Conservation (phyloP, 2,888 invertebrate genomes). For the Dorcus parallelipipedus region DNA sequence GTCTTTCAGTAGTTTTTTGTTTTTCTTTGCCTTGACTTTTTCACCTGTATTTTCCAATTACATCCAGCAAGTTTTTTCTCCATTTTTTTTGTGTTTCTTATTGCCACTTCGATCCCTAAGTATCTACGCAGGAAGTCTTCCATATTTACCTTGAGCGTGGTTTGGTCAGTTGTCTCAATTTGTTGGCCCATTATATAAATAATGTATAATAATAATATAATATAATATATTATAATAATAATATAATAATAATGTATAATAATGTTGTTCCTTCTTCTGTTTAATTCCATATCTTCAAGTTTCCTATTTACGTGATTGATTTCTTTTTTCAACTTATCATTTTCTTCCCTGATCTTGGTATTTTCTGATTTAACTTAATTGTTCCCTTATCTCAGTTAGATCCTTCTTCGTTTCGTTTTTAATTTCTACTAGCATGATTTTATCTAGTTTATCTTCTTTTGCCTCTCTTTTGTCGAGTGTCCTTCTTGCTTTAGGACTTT, state of each 20-base stretch:
- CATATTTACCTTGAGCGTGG: background rate
- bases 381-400: background rate
- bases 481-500: background rate
- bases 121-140: background rate
- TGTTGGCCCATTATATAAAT: background rate
- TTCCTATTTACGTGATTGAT: background rate
- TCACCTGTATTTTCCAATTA: background rate
- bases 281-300: background rate
- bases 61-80: background rate
- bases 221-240: too few species aligned
- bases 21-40: too few species aligned
- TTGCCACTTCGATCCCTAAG: background rate
- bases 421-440: background rate
- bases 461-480: background rate
- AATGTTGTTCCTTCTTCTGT: background rate
- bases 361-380: background rate
- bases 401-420: background rate
- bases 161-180: background rate
- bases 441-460: background rate
- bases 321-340: background rate
- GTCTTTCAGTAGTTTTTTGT: too few species aligned
- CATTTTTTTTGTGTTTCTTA: background rate
- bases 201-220: too few species aligned
- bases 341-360: background rate
- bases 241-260: too few species aligned